Base-by-base conservation (phyloP, 64 coral and sea anemone species). In the Actinia tenebrosa region DNA sequence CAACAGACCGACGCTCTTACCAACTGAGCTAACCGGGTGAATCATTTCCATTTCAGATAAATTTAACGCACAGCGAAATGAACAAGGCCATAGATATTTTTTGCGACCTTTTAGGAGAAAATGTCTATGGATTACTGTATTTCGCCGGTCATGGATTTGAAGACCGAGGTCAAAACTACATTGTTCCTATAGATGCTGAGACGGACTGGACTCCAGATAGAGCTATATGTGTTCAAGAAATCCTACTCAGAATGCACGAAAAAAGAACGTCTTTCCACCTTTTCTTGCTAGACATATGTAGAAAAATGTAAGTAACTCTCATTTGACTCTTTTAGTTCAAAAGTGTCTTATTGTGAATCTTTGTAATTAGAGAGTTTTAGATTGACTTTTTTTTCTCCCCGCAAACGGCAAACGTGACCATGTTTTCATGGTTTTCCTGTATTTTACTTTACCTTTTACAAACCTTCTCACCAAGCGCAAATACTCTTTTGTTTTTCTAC, bases 81-180 rank as follows among this genome's bases (percentile, higher is more conserved):
- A 54, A 89, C 11, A 90, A 91, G 60, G 95, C 95, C 17, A 80
- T 94, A 4, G 56, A 64, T 42, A 89, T 89, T 15, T 98, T 94
- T 78, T 94, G 87, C 78, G 87, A 61, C 19, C 83, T 98, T 10
- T 82, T 98, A 56, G 82, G 83, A 8, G 63, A 55, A 0, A 89
- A 84, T 8, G 92, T 98, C 11, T 98, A 98, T 87, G 92, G 95
- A 25, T 54, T 98, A 53, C 56, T 94, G 14, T 98, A 94, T 64
- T 98, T 98, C 63, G 95, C 95, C 5, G 95, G 95, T 0, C 95
- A 98, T 55, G 95, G 95, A 10, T 98, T 98, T 94, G 88, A 98
- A 62, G 89, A 94, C 87, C 82, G 91, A 45, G 94, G 94, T 15
- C 94, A 96, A 68, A 89, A 96, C 7, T 96, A 96, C 82, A 17